These are phyloP conservation scores for Cataglyphis hispanica DNA, from an alignment of 1,140 invertebrate genomes.

Conservation along the genomic window DNA sequence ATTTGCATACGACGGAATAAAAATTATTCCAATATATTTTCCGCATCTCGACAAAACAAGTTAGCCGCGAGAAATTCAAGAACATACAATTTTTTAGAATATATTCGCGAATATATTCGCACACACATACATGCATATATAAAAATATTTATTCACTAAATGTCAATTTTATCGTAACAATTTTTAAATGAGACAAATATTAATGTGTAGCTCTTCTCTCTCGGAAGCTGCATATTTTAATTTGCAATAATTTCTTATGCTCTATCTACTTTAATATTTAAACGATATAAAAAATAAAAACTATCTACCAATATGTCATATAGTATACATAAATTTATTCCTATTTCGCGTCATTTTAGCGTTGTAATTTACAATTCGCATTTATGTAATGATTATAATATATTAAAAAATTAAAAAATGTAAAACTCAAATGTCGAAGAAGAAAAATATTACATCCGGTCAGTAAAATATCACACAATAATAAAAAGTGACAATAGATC, in stretches of 20 bases:
- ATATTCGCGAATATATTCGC: background rate
- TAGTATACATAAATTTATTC: background rate
- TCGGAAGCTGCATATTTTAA: background rate
- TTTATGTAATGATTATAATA: background rate
- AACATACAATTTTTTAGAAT: background rate
- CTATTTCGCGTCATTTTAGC: background rate
- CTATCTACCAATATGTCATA: background rate
- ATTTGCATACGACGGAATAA: conserved; percentile 38
- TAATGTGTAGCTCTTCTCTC: background rate
- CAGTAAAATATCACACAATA: background rate
- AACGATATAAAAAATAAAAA: background rate
- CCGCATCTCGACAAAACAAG: conserved; percentile 13
- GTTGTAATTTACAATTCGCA: background rate
- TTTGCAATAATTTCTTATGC: background rate
- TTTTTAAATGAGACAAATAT: background rate
- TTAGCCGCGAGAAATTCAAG: background rate
- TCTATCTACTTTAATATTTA: too few species aligned
- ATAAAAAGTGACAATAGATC: background rate
- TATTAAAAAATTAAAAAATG: background rate
- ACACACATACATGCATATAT: too few species aligned
- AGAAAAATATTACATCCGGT: background rate
- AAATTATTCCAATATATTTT: background rate
- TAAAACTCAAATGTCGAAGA: background rate
- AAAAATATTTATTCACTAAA: background rate
- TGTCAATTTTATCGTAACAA: background rate